Evolutionary conservation across 2,888 invertebrate species (phyloP).

Genomic region (Lasioglossum pauxillum): DNA sequence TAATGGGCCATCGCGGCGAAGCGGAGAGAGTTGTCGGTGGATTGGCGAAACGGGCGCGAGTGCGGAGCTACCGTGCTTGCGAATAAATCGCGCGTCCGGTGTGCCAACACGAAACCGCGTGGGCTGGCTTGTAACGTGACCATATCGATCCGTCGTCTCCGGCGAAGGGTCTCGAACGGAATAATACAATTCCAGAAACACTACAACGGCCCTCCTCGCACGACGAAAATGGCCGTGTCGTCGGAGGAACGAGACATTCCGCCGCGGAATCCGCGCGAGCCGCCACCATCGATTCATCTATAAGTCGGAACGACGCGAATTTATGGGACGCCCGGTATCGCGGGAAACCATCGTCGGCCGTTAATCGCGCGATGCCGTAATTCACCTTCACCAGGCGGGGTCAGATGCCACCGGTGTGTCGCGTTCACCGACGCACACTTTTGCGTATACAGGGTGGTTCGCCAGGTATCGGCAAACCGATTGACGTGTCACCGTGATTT

Average conservation of each 20-base stretch:
- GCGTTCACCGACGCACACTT: neutral
- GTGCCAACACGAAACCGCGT: constrained; percentile 31
- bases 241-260: neutral
- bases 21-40: neutral
- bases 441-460: neutral
- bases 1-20: neutral
- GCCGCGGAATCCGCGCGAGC: constrained; percentile 1
- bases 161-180: constrained; percentile 31
- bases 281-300: constrained; percentile 45
- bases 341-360: constrained; percentile 51
- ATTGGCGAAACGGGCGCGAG: neutral
- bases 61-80: neutral
- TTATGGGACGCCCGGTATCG: constrained; percentile 43
- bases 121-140: constrained; percentile 40
- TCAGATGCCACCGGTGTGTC: constrained; percentile 41
- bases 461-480: neutral
- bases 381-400: constrained; percentile 57
- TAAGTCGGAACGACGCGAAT: constrained; percentile 24
- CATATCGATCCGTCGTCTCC: constrained; percentile 47
- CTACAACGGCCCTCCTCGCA: constrained; percentile 4
- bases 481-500: neutral
- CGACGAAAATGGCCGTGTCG: constrained; percentile 7
- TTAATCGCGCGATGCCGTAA: constrained; percentile 63
- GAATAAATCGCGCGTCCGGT: constrained; percentile 1
- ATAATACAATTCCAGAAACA: constrained; percentile 49